Conservation (phyloP, 1,140 invertebrate genomes). For the Drosophila setifemur region DNA sequence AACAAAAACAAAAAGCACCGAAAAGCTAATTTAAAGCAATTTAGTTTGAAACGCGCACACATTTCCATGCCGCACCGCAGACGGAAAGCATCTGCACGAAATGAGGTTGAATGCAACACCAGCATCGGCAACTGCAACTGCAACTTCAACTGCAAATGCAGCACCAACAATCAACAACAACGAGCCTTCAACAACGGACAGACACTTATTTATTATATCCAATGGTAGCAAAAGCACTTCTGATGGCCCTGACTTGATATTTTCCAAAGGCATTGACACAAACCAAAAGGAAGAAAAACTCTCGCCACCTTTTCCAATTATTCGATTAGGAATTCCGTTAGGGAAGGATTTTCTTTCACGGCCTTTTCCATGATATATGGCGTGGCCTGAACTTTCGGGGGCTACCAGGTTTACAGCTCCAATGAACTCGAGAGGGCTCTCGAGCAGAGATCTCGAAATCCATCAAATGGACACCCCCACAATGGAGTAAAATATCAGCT, state of each 20-base stretch:
- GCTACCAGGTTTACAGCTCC: constrained; percentile 13
- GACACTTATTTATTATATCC: constrained; percentile 72
- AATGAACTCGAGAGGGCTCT: constrained; percentile 2
- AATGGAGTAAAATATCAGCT: constrained; percentile 26
- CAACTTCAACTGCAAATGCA: not conserved
- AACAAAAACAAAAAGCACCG: constrained; percentile 55
- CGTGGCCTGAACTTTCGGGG: constrained; percentile 33
- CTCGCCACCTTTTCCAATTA: constrained; percentile 48
- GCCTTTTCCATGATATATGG: constrained; percentile 9
- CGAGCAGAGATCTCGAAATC: not conserved
- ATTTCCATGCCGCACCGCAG: constrained; percentile 65
- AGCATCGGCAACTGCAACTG: constrained; percentile 11
- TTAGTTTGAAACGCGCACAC: constrained; percentile 78
- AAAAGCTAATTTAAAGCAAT: constrained; percentile 81
- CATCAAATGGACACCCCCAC: not conserved
- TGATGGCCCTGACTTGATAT: constrained; percentile 75
- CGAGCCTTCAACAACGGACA: constrained; percentile 40
- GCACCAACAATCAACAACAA: constrained; percentile 17
- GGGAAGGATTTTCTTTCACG: not conserved
- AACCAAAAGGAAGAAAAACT: constrained; percentile 41
- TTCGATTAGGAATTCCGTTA: constrained; percentile 72
- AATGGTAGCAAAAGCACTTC: constrained; percentile 48
- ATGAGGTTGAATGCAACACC: constrained; percentile 63
- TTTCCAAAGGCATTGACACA: constrained; percentile 64
- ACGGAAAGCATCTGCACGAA: constrained; percentile 57